phyloP scores from a whole-genome alignment of 2,113 vertebrate genomes.

The Antigone vipio region DNA sequence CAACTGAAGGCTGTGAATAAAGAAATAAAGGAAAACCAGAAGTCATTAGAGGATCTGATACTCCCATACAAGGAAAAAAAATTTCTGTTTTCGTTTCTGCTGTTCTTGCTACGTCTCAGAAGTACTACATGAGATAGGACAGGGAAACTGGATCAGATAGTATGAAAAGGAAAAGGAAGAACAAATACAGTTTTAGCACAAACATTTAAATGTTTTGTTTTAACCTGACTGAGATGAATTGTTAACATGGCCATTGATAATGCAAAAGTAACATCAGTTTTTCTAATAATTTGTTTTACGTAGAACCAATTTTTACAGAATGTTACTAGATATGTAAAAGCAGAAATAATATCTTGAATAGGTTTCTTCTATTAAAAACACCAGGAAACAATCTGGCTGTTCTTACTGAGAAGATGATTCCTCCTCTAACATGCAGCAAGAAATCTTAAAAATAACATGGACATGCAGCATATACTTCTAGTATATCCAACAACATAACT shows the following conservation, averaged over 20 bases:
- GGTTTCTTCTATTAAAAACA: neutral
- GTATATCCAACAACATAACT: neutral
- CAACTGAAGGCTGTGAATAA: neutral
- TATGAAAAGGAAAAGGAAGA: neutral
- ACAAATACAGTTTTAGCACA: neutral
- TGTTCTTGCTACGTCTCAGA: neutral
- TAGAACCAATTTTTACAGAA: neutral
- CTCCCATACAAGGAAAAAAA: neutral
- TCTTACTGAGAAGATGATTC: neutral
- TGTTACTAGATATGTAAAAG: neutral
- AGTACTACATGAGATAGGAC: neutral
- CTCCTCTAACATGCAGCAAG: neutral
- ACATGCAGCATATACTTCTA: neutral
- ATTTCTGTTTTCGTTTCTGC: neutral
- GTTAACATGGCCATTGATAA: neutral
- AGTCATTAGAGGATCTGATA: neutral
- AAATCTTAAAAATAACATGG: neutral
- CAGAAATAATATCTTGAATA: neutral
- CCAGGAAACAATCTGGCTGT: neutral
- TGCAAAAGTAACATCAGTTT: neutral
- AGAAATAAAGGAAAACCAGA: neutral
- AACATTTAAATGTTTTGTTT: neutral
- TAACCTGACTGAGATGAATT: neutral
- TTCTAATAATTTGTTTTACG: neutral
- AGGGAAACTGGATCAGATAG: neutral